Base-by-base conservation (phyloP, 2,888 invertebrate species). In the Cataglyphis livida region DNA sequence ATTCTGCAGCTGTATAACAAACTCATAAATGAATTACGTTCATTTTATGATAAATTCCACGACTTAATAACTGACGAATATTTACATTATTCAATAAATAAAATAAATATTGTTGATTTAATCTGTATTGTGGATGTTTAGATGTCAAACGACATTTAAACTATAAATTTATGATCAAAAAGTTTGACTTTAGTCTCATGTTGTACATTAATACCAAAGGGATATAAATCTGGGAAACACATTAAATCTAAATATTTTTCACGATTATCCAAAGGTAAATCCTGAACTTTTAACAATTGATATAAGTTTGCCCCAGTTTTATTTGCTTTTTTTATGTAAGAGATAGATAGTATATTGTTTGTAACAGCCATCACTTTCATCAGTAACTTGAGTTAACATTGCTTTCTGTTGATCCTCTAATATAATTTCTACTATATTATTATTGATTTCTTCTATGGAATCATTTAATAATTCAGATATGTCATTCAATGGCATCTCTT, bases 31-130 rank as follows among this genome's bases (percentile, higher is more conserved):
- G 87, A 65, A 78, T 83, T 9, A 85, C 71, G 91, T 75, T 88
- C 71, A 91, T 75, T 88, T 91, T 91, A 84, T 90, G 87, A 75
- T 87, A 92, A 35, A 92, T 91, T 28, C 90, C 90, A 48, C 89
- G 84, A 66, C 82, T 89, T 48, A 90, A 51, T 48, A 90, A 51
- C 85, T 89, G 86, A 38, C 88, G 85, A 6, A 87, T 76, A 81
- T 88, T 90, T 9, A 81, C 61, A 54, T 88, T 66, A 44, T 88
- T 78, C 68, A 88, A 66, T 70, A 89, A 83, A 73, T 76, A 87
- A 82, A 89, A 90, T 51, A 90, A 54, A 66, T 89, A 85, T 73
- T 87, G 89, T 62, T 81, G 81, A 71, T 90, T 87, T 61, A 84
- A 65, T 41, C 89, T 44, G 70, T 61, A 65, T 1, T 65, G 44